Base-by-base conservation (phyloP, 2,797 vertebrate species). In the Chromis chromis region DNA sequence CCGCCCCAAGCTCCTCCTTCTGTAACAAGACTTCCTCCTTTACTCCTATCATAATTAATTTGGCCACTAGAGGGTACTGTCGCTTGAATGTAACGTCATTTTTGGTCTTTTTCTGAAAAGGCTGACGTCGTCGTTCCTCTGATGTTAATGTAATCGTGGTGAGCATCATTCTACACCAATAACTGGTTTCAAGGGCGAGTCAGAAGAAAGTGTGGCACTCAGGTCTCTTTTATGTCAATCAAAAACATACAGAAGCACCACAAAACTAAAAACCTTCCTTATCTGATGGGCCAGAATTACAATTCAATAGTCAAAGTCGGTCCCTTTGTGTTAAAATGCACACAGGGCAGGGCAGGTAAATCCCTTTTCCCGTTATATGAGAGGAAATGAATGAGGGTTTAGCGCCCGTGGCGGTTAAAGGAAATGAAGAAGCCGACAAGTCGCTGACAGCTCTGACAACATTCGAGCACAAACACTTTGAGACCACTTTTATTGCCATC, bases 381-480 rank as follows among this genome's bases (percentile, higher is more conserved):
- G 61, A 89, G 82, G 80, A 90, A 89, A 91, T 88, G 33, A 88
- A 86, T 8, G 69, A 31, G 50, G 62, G 42, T 79, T 72, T 67
- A 17, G 66, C 66, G 77, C 58, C 59, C 4, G 2, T n/a, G 70
- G 82, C n/a, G 77, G 64, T 65, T 46, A 49, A 28, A 79, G 85
- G 85, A 89, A 88, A 88, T 79, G 78, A 88, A 58, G 48, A 54
- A 46, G 46, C 59, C 58, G 77, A 87, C 82, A 42, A 62, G 79
- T 59, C 1, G 79, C 80, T 84, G 87, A 91, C 88, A 86, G 84
- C 73, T 76, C 72, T 73, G 79, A 89, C 82, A 68, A 54, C 66
- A 65, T 39, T 80, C n/a, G 1, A 59, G 70, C 67, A 63, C 82
- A 78, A 77, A 86, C 69, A 46, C 69, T 36, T 11, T 60, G 64